Conservation (phyloP, 2,888 invertebrate species). For the Tanypteryx hageni region DNA sequence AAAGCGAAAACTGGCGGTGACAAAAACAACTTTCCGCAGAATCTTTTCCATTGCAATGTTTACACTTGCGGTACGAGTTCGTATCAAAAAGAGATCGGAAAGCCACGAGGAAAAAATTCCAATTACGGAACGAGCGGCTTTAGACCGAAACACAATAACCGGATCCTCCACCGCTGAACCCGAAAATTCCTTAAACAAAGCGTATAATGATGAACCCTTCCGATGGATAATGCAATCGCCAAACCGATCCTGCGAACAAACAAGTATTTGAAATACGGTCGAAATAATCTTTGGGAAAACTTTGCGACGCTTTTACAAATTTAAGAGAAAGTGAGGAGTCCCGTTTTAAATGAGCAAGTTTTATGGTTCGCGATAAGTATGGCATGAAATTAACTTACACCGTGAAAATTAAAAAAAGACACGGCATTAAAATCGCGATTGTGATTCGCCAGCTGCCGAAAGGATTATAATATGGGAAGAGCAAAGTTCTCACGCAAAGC, state of each 20-base stretch:
- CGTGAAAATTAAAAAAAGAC: not conserved
- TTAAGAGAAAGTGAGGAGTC: too few species aligned
- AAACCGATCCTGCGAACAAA: too few species aligned
- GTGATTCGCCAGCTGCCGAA: not conserved
- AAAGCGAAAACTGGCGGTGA: not conserved
- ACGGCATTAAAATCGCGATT: not conserved
- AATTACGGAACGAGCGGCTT: not conserved
- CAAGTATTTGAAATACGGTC: too few species aligned
- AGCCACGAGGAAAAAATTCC: not conserved
- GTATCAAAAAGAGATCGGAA: not conserved
- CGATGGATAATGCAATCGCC: not conserved
- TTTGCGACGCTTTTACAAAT: too few species aligned
- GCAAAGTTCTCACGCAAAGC: not conserved
- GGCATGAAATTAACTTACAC: not conserved
- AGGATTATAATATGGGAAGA: not conserved
- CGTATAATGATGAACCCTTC: not conserved
- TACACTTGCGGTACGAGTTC: not conserved
- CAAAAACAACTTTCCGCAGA: not conserved
- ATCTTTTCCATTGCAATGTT: not conserved
- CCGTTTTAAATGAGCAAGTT: not conserved
- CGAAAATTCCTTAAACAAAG: not conserved
- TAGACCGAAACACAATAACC: not conserved
- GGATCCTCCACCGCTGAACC: not conserved
- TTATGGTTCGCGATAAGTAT: not conserved
- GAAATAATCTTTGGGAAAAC: too few species aligned